Conservation (phyloP, 92 coral and sea anemone species). For the Paramuricea clavata region DNA sequence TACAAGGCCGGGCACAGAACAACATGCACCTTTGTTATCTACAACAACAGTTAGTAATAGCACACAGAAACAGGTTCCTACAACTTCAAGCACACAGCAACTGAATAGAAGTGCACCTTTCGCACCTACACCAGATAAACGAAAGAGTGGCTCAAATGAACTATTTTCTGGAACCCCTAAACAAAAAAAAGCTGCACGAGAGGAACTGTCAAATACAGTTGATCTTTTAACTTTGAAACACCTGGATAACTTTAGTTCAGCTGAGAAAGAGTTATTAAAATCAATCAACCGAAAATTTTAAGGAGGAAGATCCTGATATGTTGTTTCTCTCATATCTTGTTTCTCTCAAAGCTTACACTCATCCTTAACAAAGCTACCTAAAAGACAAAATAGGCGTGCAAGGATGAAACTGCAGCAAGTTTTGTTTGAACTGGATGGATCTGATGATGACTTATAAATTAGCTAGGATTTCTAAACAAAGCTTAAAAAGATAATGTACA, state of each 20-base stretch:
- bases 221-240: slow-evolving; percentile 1
- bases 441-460: slow-evolving; percentile 48
- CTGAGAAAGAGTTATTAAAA: neutral
- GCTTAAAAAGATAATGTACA: no score
- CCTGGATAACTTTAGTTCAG: slow-evolving; percentile 14
- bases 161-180: neutral
- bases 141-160: slow-evolving; percentile 15
- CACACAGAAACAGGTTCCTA: slow-evolving; percentile 2
- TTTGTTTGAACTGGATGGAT: slow-evolving; percentile 37
- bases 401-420: slow-evolving; percentile 40
- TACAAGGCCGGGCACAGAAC: slow-evolving; percentile 17
- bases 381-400: slow-evolving; percentile 32
- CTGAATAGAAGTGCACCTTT: neutral
- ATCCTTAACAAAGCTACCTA: slow-evolving; percentile 20
- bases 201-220: neutral
- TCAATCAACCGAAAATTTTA: slow-evolving; percentile 30
- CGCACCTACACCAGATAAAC: neutral
- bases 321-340: slow-evolving; percentile 40
- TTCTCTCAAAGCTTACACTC: slow-evolving; percentile 36
- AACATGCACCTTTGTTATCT: slow-evolving; percentile 18
- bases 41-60: neutral
- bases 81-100: neutral
- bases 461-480: no score
- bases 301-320: slow-evolving; percentile 41
- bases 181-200: neutral